Evolutionary conservation across 1,140 invertebrate genomes (phyloP).

Genomic region (Drosophila kohkoa): DNA sequence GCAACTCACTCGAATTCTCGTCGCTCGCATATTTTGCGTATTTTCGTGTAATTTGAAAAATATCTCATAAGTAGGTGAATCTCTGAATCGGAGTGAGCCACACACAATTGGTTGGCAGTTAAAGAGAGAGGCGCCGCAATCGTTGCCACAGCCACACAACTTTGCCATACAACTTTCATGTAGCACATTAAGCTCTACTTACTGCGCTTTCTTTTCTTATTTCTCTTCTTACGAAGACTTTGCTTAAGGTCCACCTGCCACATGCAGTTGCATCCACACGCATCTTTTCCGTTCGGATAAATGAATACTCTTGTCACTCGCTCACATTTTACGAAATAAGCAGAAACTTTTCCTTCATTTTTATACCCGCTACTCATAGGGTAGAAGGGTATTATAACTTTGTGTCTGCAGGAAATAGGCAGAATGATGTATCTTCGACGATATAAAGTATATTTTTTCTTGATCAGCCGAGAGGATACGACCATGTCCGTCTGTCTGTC

Average conservation of each 20-base stretch:
- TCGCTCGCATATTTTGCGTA: conserved; percentile 43
- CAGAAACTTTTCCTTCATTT: neutral
- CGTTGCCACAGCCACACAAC: neutral
- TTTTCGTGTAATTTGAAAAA: conserved; percentile 50
- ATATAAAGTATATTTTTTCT: too few relatives aligned
- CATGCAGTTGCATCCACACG: conserved; percentile 43
- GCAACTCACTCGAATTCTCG: conserved; percentile 19
- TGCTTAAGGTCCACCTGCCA: neutral
- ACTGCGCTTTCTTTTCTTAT: neutral
- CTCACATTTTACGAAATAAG: conserved; percentile 23
- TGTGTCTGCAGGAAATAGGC: too few relatives aligned
- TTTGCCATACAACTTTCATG: conserved; percentile 2
- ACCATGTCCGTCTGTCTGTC: too few relatives aligned
- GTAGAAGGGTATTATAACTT: too few relatives aligned
- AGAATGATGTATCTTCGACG: too few relatives aligned
- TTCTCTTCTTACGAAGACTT: neutral
- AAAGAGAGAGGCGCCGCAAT: conserved; percentile 10
- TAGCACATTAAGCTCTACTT: conserved; percentile 3
- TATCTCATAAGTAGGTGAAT: conserved; percentile 44
- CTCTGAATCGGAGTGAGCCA: conserved; percentile 6
- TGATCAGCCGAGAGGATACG: too few relatives aligned
- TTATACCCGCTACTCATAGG: too few relatives aligned
- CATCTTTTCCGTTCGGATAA: conserved; percentile 55
- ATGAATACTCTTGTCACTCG: conserved; percentile 50
- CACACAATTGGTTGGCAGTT: conserved; percentile 40